phyloP scores from a whole-genome alignment of 2,113 vertebrate species.

The Spea bombifrons region DNA sequence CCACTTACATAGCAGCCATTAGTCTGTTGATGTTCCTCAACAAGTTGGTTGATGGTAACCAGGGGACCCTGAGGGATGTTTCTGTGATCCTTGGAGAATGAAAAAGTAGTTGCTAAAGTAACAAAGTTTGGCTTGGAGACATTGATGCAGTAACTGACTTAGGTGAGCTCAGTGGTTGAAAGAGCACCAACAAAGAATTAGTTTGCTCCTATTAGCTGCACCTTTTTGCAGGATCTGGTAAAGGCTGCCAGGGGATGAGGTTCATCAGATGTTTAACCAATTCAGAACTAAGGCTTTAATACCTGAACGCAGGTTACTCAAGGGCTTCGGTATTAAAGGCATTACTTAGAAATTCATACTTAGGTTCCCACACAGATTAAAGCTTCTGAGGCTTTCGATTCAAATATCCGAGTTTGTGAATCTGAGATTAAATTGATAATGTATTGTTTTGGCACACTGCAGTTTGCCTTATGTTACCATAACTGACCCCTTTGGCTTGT shows the following conservation, averaged over 20 bases:
- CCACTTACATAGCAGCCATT: conserved; percentile 59
- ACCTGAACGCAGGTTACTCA: too few relatives aligned
- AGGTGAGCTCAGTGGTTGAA: conserved; percentile 61
- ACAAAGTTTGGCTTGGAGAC: conserved; percentile 73
- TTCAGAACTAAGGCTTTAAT: neutral
- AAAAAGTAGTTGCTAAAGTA: conserved; percentile 74
- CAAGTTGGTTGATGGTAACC: conserved; percentile 61
- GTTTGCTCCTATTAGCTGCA: too few relatives aligned
- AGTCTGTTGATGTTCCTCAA: conserved; percentile 61
- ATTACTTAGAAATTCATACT: too few relatives aligned
- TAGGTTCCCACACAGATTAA: too few relatives aligned
- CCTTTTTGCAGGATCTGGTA: neutral
- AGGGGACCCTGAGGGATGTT: conserved; percentile 70
- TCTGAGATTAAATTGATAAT: too few relatives aligned
- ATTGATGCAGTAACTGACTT: conserved; percentile 63
- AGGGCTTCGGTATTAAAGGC: too few relatives aligned
- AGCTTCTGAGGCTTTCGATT: too few relatives aligned
- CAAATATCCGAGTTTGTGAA: too few relatives aligned
- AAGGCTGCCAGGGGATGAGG: conserved; percentile 1
- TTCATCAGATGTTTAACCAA: neutral
- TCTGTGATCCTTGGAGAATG: conserved; percentile 67
- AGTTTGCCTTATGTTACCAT: too few relatives aligned
- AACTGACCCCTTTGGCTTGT: too few relatives aligned
- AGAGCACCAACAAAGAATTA: neutral
- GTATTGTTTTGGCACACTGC: too few relatives aligned